A percentile compares a stretch with the other conserved stretches of the same genome.
These are phyloP conservation scores for Arnoldichthys spilopterus DNA, from an alignment of 2,797 vertebrate genomes.

Conservation along the genomic window DNA sequence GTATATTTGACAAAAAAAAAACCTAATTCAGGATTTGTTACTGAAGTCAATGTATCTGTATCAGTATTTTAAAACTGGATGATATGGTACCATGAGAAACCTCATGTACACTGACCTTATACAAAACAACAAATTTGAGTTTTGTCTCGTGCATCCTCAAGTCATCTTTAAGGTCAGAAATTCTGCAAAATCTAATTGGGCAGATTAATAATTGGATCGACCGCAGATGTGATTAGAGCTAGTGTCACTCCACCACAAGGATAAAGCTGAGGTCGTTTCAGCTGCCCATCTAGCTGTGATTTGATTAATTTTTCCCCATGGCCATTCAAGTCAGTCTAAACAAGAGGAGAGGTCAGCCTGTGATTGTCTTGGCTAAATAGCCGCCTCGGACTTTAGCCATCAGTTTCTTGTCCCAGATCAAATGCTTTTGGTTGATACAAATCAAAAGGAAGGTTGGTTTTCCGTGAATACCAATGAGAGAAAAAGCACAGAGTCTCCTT, in stretches of 20 bases:
- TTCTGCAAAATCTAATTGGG: neutral
- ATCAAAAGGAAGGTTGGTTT: neutral
- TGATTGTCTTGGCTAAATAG: slow-evolving; percentile 11
- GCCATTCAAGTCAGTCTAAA: slow-evolving; percentile 49
- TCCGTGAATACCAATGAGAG: neutral
- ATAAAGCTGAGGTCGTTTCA: slow-evolving; percentile 56
- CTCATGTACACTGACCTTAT: neutral
- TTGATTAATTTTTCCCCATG: slow-evolving; percentile 63
- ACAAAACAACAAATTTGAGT: neutral
- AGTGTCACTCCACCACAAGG: neutral
- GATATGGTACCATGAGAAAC: no score
- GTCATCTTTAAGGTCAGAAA: slow-evolving; percentile 2
- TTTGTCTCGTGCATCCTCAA: neutral
- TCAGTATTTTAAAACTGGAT: no score
- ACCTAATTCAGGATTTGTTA: no score
- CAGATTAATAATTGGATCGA: slow-evolving; percentile 45
- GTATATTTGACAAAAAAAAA: no score
- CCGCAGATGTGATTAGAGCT: slow-evolving; percentile 53
- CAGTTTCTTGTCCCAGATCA: neutral
- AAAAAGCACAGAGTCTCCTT: neutral
- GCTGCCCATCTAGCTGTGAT: slow-evolving; percentile 59
- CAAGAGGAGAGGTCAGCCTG: slow-evolving; percentile 48
- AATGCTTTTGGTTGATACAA: neutral
- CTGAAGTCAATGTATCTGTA: no score
- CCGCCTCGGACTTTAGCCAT: slow-evolving; percentile 9